Conservation (phyloP, 2,113 vertebrate species). For the Pandion haliaetus region DNA sequence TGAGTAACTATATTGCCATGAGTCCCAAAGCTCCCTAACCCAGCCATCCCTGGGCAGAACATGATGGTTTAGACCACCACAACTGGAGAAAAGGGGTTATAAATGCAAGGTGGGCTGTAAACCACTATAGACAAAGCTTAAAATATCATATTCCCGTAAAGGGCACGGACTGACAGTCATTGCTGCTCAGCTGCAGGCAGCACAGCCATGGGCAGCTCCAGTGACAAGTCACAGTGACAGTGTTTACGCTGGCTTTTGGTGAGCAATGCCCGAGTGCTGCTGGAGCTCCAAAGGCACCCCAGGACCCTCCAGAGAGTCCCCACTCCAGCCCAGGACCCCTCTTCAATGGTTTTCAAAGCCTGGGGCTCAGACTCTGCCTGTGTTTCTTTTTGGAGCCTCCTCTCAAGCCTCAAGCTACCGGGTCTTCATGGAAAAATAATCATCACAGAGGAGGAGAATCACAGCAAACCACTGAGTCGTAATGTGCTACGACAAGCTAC, state of each 20-base stretch:
- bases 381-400: neutral
- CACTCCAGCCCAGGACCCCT: neutral
- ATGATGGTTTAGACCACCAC: neutral
- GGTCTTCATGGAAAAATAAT: neutral
- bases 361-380: neutral
- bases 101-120: neutral
- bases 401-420: neutral
- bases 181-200: neutral
- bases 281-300: neutral
- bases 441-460: neutral
- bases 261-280: neutral
- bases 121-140: neutral
- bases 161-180: neutral
- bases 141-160: neutral
- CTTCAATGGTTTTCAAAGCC: neutral
- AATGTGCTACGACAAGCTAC: neutral
- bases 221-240: neutral
- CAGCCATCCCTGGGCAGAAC: neutral
- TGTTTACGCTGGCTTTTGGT: neutral
- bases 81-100: neutral
- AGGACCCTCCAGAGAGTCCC: neutral
- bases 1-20: rapidly evolving
- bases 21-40: neutral
- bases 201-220: neutral
- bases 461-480: neutral